A percentile compares a stretch with the other conserved stretches of the same genome.
phyloP scores from a whole-genome alignment of 2,113 vertebrate species.

The Todiramphus chloris region DNA sequence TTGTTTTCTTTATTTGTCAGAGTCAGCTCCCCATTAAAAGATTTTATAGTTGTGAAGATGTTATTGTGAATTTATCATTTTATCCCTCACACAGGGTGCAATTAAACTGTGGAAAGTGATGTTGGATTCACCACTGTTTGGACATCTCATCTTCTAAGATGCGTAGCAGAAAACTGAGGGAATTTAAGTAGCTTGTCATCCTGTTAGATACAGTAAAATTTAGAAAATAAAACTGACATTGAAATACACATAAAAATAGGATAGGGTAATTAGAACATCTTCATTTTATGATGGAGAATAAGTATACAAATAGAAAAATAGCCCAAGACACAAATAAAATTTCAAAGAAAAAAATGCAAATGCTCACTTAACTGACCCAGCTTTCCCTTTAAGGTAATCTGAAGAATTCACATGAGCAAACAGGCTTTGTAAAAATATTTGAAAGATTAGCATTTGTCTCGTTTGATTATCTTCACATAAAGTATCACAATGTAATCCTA shows the following conservation, averaged over 20 bases:
- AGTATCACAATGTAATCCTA: conserved; percentile 60
- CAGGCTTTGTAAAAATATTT: conserved; percentile 26
- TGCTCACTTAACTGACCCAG: background rate
- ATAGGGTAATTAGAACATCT: background rate
- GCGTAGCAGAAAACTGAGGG: background rate
- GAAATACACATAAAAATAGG: background rate
- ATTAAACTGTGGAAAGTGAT: background rate
- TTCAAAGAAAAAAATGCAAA: background rate
- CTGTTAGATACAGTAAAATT: background rate
- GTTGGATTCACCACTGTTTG: background rate
- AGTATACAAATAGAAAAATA: background rate
- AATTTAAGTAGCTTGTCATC: background rate
- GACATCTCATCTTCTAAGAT: background rate
- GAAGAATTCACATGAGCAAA: conserved; percentile 26
- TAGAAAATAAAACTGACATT: background rate
- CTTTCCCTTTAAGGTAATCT: conserved; percentile 17
- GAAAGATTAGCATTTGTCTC: conserved; percentile 61
- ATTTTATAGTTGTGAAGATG: background rate
- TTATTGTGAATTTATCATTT: background rate
- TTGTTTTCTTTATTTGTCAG: background rate
- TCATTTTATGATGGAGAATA: background rate
- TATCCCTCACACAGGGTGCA: background rate
- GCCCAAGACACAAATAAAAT: background rate
- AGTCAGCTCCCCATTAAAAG: conserved; percentile 16
- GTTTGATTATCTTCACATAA: conserved; percentile 53